Evolutionary conservation across 2,113 vertebrate genomes (phyloP), one percentile per base, ranked within the genome.

Genomic region (Pseudopipra pipra): DNA sequence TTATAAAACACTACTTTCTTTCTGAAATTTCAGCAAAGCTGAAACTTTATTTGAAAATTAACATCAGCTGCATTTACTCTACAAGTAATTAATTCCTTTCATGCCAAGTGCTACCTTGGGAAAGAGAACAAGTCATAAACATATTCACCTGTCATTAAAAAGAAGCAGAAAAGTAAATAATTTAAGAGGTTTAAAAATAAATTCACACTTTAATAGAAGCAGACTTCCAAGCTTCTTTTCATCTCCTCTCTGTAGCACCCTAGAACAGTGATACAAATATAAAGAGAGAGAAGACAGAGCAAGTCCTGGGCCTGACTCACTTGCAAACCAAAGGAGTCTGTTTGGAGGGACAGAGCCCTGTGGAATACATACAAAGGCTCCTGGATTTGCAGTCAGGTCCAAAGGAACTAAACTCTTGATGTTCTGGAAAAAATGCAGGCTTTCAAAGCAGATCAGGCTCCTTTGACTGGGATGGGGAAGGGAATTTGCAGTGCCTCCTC

Each of bases 121-220:
- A 90, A 93, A 91, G 67, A 85, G 74, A 90, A 72, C 39, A 87
- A 89, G 89, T 83, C 87, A 93, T 82, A 93, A 87, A 84, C 10
- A 14, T 59, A 72, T 70, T 72, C 59, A 91, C 73, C 72, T 93
- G 93, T 70, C 85, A 59, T 92, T 91, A 78, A 71, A 87, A 90
- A 86, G 90, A 84, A 47, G 65, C 49, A 95, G 58, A 71, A 92
- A 85, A 75, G 84, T 96, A 93, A 96, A 96, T 96, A 95, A 97
- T 96, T 90, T 93, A 96, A 81, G 55, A 92, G 70, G 82, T 90
- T 90, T 96, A 93, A 96, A 96, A 96, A 96, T 90, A 95, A 95
- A 92, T 91, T 55, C 80, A 59, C 39, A 65, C 71, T 75, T 93
- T 25, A 61, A 75, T 25, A 73, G 76, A 80, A 80, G 68, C 56